phyloP scores from a whole-genome alignment of 1,140 invertebrate species.

The Maniola jurtina region DNA sequence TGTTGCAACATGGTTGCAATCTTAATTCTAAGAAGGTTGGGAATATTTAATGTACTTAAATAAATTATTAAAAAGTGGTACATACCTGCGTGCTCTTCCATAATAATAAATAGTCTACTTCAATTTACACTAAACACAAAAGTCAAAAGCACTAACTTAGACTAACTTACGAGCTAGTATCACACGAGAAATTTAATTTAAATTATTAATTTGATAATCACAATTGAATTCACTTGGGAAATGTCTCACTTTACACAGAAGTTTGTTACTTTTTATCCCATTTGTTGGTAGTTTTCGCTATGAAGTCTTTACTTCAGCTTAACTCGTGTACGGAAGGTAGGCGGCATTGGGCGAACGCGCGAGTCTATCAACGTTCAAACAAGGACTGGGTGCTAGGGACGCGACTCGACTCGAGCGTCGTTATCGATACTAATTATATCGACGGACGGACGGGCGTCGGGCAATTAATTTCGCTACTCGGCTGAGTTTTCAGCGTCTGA shows the following conservation, averaged over 20 bases:
- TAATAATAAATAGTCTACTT: slow-evolving; percentile 8
- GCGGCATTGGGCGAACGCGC: slow-evolving; percentile 39
- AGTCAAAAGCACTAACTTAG: slow-evolving; percentile 21
- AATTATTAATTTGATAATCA: slow-evolving; percentile 16
- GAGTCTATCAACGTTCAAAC: slow-evolving; percentile 13
- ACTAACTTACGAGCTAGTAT: slow-evolving; percentile 39
- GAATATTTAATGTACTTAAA: not conserved
- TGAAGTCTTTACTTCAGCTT: slow-evolving; percentile 40
- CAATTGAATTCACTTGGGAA: slow-evolving; percentile 27
- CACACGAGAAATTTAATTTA: slow-evolving; percentile 29
- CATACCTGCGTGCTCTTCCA: slow-evolving; percentile 39
- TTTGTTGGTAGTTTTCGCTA: slow-evolving; percentile 28
- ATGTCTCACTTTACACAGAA: slow-evolving; percentile 5
- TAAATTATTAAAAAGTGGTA: not conserved
- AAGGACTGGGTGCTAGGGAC: slow-evolving; percentile 26
- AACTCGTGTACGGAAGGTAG: slow-evolving; percentile 37
- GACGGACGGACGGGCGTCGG: slow-evolving; percentile 12
- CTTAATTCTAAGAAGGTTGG: not conserved
- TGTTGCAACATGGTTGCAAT: too few species aligned
- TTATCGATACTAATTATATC: slow-evolving; percentile 28
- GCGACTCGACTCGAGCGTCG: not conserved
- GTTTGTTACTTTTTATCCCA: slow-evolving; percentile 32
- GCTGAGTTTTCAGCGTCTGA: not conserved
- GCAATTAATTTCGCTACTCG: slow-evolving; percentile 9
- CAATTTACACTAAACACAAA: slow-evolving; percentile 6